Base-by-base conservation (phyloP, 2,113 vertebrate genomes). In the Oreochromis tanganicae region DNA sequence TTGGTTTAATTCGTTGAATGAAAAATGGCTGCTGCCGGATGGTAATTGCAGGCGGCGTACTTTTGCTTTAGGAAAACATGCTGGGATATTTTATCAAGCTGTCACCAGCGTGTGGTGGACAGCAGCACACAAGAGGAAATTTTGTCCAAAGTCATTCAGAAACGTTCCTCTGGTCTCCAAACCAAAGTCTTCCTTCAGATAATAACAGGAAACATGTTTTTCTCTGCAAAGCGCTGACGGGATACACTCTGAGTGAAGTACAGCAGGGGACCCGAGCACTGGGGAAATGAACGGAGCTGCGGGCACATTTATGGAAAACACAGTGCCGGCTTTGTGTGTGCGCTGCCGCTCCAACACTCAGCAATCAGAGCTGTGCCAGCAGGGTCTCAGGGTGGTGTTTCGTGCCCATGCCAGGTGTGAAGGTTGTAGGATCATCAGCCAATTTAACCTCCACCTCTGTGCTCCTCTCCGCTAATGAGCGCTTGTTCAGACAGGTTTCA, bases 291-390 rank as follows among this genome's bases (percentile, higher is more conserved):
- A 24, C 34, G 19, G 17, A 80, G 48, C 57, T 75, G 17, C 11
- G 16, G 54, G 55, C 43, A 52, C 55, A 61, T 87, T 85, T 59
- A 61, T 73, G 63, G 50, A 29, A 80, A 87, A 68, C 27, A 17
- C 46, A 84, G 81, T 24, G 41, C 85, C 12, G 24, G 59, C 19
- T 61, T 87, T 84, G 9, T 87, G 87, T 83, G 59, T 55, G 52
- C 5, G 12, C 9, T 3, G 46, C 68, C 14, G 54, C 82, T 27
- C 78, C 21, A 27, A 50, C 88, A 81, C 50, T 86, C 10, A 75
- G 63, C 88, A 88, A 86, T 91, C 92, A 90, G 63, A 83, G 66
- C 57, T 75, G 71, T 50, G 43, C 34, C 63, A 80, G 87, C 21
- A 4, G 27, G 17, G 87, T 54, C 66, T 85, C 50, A 0, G 85